Conservation (phyloP, 2,797 vertebrate species). For the Ptychadena robeensis region DNA sequence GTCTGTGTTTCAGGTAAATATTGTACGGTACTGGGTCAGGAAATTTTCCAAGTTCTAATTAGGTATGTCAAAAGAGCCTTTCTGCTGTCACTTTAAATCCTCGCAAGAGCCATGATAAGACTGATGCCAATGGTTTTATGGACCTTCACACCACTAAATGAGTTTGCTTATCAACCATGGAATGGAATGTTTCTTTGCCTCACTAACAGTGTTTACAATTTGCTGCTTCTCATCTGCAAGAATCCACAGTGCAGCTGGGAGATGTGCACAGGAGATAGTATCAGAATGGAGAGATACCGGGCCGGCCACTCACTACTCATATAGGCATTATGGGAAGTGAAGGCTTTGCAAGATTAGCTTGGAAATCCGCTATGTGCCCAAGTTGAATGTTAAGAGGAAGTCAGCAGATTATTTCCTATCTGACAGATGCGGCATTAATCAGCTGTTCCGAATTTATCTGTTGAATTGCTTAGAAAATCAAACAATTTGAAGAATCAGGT, state of each 20-base stretch:
- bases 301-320: background rate
- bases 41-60: conserved; percentile 30
- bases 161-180: conserved; percentile 24
- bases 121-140: conserved; percentile 28
- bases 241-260: conserved; percentile 45
- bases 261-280: conserved; percentile 31
- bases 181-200: conserved; percentile 18
- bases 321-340: conserved; percentile 44
- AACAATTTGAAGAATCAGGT: conserved; percentile 3
- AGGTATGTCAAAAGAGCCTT: conserved; percentile 28
- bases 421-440: conserved; percentile 24
- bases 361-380: conserved; percentile 31
- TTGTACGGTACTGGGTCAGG: background rate
- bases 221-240: conserved; percentile 33
- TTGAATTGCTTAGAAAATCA: conserved; percentile 54
- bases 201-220: conserved; percentile 46
- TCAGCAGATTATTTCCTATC: conserved; percentile 29
- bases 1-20: background rate
- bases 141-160: conserved; percentile 42
- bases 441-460: background rate
- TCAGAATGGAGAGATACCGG: background rate
- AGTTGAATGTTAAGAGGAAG: conserved; percentile 2
- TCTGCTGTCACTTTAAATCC: conserved; percentile 28
- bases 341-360: conserved; percentile 44
- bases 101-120: background rate